These are phyloP conservation scores for Sciurus carolinensis DNA, from an alignment of 2,797 vertebrate genomes.

Conservation along the genomic window DNA sequence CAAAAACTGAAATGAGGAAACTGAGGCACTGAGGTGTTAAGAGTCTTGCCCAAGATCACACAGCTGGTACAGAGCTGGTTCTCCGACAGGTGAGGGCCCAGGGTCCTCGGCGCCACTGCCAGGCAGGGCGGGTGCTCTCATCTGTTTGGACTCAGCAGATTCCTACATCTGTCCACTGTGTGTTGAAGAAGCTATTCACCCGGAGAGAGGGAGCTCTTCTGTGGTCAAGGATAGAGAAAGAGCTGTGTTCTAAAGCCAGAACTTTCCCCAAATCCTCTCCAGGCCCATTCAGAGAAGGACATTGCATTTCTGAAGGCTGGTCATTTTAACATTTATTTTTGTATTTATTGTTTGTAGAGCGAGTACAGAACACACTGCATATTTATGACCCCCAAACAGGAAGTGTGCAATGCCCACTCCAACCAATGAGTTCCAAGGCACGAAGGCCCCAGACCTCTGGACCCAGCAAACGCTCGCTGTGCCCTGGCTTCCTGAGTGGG, in stretches of 20 bases:
- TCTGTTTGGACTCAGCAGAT: not conserved
- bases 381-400: conserved; percentile 14
- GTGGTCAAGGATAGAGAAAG: not conserved
- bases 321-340: conserved; percentile 8
- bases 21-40: not conserved
- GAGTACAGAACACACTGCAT: not conserved
- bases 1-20: not conserved
- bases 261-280: not conserved
- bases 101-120: not conserved
- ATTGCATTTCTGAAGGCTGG: not conserved
- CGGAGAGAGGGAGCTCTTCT: not conserved
- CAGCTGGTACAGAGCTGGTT: not conserved
- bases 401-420: not conserved
- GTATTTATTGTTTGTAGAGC: conserved; percentile 27
- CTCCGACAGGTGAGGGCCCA: not conserved
- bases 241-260: not conserved
- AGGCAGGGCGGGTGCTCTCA: not conserved
- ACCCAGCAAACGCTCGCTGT: not conserved
- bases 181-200: not conserved
- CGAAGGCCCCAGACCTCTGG: not conserved
- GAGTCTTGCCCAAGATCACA: not conserved
- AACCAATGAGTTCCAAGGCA: conserved; percentile 26
- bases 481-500: not conserved
- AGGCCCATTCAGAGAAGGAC: not conserved
- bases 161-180: not conserved